Percentiles rank a stretch among this genome's conserved stretches.
phyloP scores from a whole-genome alignment of 1,140 invertebrate species.

The Camponotus pennsylvanicus region DNA sequence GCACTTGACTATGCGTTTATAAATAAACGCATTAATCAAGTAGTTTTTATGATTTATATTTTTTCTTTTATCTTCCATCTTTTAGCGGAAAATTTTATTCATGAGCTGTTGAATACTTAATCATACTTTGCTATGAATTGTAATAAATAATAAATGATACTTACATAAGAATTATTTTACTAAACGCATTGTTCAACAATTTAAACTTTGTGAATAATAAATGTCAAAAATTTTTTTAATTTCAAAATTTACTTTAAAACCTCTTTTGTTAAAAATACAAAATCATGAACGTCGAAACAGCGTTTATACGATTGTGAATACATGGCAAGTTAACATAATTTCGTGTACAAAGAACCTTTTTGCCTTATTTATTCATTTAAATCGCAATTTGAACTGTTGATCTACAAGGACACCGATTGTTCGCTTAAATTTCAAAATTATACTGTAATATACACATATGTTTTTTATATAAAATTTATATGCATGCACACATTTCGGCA shows the following conservation, averaged over 20 bases:
- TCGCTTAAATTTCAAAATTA: constrained; percentile 26
- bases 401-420: neutral
- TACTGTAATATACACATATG: constrained; percentile 33
- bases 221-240: neutral
- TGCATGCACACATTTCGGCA: constrained; percentile 37
- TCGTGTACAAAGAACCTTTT: neutral
- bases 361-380: constrained; percentile 4
- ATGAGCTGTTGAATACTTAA: neutral
- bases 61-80: neutral
- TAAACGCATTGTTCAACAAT: neutral
- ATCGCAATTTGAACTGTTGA: neutral
- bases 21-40: constrained; percentile 15
- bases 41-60: neutral
- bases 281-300: constrained; percentile 6
- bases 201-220: neutral
- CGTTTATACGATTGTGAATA: neutral
- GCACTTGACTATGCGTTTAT: neutral
- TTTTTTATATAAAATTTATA: constrained; percentile 18
- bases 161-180: neutral
- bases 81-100: neutral
- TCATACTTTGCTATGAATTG: neutral
- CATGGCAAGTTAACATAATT: neutral
- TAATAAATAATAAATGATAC: neutral
- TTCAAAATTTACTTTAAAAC: neutral
- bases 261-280: neutral